Evolutionary conservation across 2,888 invertebrate genomes (phyloP).

Genomic region (Dugesia japonica): DNA sequence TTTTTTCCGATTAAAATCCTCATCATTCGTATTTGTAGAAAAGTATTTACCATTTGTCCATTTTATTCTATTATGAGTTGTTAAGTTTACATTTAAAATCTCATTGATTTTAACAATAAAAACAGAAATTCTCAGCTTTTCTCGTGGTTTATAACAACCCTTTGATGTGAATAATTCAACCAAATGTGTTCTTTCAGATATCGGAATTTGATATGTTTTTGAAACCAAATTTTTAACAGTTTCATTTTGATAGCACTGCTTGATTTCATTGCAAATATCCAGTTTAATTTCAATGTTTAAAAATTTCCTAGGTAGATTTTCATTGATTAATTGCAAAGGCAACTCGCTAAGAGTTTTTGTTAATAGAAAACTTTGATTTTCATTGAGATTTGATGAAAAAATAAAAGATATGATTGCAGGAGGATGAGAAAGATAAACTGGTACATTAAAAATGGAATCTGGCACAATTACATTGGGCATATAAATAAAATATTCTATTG

Average conservation of each 20-base stretch:
- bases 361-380: neutral
- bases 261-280: neutral
- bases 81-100: neutral
- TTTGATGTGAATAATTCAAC: neutral
- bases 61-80: neutral
- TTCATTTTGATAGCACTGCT: neutral
- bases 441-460: neutral
- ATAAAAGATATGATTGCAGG: neutral
- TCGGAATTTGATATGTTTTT: neutral
- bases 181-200: neutral
- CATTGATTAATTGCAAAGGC: neutral
- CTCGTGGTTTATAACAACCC: neutral
- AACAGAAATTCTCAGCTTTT: neutral
- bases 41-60: neutral
- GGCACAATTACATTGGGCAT: neutral
- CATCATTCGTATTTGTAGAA: neutral
- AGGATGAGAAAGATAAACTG: neutral
- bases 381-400: neutral
- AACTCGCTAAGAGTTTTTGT: neutral
- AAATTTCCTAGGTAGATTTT: neutral
- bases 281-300: neutral
- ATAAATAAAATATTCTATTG: neutral
- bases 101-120: neutral
- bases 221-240: neutral
- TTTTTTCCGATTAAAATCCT: neutral